Conservation (phyloP, 53 echinoderm and acorn worm genomes). For the Henricia sp. region DNA sequence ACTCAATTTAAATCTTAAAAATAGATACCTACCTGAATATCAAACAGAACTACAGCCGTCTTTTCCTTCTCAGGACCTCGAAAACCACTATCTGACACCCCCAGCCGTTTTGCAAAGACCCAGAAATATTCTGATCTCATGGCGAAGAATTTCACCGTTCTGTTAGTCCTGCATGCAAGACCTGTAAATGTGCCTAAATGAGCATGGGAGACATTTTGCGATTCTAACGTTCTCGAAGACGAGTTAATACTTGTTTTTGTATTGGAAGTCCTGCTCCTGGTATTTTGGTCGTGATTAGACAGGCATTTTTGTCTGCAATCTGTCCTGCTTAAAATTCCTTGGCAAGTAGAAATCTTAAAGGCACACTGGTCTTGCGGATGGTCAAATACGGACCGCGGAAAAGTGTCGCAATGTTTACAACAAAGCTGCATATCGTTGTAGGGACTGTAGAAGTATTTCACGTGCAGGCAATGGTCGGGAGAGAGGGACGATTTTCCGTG, state of each 20-base stretch:
- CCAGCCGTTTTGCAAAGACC: constrained; percentile 74
- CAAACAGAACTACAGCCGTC: constrained; percentile 71
- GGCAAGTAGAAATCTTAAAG: background rate
- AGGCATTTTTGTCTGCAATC: constrained; percentile 11
- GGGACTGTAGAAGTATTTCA: constrained; percentile 88
- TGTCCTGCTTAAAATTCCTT: background rate
- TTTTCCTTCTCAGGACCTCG: too few species aligned
- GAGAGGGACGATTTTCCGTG: constrained; percentile 54
- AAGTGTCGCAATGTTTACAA: constrained; percentile 60
- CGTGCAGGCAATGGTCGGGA: constrained; percentile 70
- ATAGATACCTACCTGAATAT: constrained; percentile 74
- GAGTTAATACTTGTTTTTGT: constrained; percentile 9
- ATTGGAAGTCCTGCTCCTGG: constrained; percentile 35
- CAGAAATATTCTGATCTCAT: constrained; percentile 84
- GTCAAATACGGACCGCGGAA: too few species aligned
- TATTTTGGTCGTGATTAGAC: background rate
- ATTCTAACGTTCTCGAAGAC: background rate
- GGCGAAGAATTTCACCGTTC: constrained; percentile 86
- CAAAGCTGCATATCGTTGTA: constrained; percentile 81
- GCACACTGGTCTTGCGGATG: constrained; percentile 7
- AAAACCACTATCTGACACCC: constrained; percentile 41
- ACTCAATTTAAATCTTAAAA: background rate
- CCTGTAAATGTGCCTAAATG: constrained; percentile 58
- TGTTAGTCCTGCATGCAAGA: constrained; percentile 85
- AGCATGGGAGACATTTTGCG: background rate